Evolutionary conservation across 2,888 invertebrate genomes (phyloP).

Genomic region (Keiferia lycopersicella): DNA sequence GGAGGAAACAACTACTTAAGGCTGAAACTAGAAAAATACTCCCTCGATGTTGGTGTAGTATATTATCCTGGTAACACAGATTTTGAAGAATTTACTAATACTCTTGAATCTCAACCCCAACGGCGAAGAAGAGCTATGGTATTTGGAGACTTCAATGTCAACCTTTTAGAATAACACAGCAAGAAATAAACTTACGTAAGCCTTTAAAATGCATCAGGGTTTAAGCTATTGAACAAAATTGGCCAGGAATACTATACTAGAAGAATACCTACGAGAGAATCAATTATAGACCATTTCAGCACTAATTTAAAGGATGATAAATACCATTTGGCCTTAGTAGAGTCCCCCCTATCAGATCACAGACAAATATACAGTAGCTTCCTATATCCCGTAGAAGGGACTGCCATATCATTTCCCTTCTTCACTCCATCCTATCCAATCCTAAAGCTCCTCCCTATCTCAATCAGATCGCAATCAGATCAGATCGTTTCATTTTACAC

Average conservation of each 20-base stretch:
- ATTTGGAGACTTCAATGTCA: slow-evolving; percentile 25
- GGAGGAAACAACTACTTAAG: slow-evolving; percentile 37
- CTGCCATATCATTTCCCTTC: too few relatives aligned
- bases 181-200: slow-evolving; percentile 20
- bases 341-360: slow-evolving; percentile 32
- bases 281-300: slow-evolving; percentile 33
- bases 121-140: slow-evolving; percentile 30
- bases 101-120: slow-evolving; percentile 30
- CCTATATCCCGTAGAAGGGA: too few relatives aligned
- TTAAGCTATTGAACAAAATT: slow-evolving; percentile 31
- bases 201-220: slow-evolving; percentile 26
- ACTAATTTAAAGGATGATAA: slow-evolving; percentile 31
- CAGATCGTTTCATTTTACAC: too few relatives aligned
- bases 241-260: slow-evolving; percentile 30
- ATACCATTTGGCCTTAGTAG: slow-evolving; percentile 27
- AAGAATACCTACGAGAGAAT: slow-evolving; percentile 28
- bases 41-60: slow-evolving; percentile 33
- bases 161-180: slow-evolving; percentile 30
- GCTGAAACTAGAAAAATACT: slow-evolving; percentile 33
- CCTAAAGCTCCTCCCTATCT: too few relatives aligned
- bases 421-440: too few relatives aligned
- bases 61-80: slow-evolving; percentile 36
- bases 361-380: slow-evolving; percentile 33
- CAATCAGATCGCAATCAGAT: too few relatives aligned
- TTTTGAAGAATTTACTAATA: slow-evolving; percentile 29